Base-by-base conservation (phyloP, 2,888 invertebrate species). In the Xanthorhoe spadicearia region DNA sequence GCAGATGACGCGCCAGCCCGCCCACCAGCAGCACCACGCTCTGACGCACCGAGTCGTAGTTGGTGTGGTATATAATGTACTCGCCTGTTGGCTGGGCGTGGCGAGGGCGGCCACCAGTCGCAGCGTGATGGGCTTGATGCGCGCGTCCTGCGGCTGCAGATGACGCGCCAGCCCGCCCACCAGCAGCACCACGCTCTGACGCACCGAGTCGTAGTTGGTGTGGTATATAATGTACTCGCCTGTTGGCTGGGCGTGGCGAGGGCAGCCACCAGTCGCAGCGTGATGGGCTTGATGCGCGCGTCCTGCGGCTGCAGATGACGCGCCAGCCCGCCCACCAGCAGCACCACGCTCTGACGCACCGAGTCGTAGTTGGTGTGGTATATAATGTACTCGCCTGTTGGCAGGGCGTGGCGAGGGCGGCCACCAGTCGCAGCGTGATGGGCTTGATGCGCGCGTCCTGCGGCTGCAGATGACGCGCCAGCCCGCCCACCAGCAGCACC, bases 111-210 rank as follows among this genome's bases (percentile, higher is more conserved):
- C 96, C 59, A 99, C 95, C 53, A 99, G 94, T 66, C 98, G 95
- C 77, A 96, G 95, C 8, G 99, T 96, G 80, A 99, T 99, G 13
- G 99, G 98, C 82, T 97, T 97, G 76, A 99, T 96, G 80, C 98
- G 94, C 2, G 95, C 95, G 90, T 99, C 98, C 71, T 96, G 96
- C 70, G 97, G 97, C 77, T 97, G 98, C 79, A 99, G 95, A 94
- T 99, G 99, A 51, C 98, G 95, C n/a, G 99, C 99, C 76, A 99
- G 93, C 0, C 98, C 98, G 4, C 99, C 99, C 97, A 99, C 98
- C 62, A 99, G 94, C 83, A 99, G 97, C 61, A 99, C 98, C 61
- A 99, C 98, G 69, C 98, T 97, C 87, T 99, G 99, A 18, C 99
- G 95, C 60, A 99, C 97, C n/a, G 97, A 96, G 90, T 99, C 99